Conservation (phyloP, 2,113 vertebrate genomes). For the Pholis gunnellus region DNA sequence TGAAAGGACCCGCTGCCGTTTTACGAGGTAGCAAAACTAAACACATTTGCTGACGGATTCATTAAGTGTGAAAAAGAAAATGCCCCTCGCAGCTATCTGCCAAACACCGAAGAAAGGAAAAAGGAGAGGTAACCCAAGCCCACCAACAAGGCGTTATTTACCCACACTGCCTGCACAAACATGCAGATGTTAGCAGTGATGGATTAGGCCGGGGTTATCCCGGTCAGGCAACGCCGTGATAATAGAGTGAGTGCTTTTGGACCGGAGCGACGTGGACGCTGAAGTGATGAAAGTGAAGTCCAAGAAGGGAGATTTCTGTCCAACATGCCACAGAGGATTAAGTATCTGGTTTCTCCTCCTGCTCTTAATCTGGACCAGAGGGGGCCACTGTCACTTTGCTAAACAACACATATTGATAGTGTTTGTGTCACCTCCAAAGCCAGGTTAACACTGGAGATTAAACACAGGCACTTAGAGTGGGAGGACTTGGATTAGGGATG, state of each 20-base stretch:
- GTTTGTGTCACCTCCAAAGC: slow-evolving; percentile 67
- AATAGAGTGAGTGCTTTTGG: slow-evolving; percentile 68
- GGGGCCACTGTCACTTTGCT: slow-evolving; percentile 65
- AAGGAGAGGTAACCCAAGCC: slow-evolving; percentile 70
- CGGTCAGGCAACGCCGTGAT: slow-evolving; percentile 60
- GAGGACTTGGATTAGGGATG: slow-evolving; percentile 63
- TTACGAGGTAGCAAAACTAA: slow-evolving; percentile 73
- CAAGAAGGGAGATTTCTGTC: slow-evolving; percentile 66
- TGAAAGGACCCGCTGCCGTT: slow-evolving; percentile 65
- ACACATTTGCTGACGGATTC: slow-evolving; percentile 79
- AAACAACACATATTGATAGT: slow-evolving; percentile 69
- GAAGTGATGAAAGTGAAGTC: slow-evolving; percentile 78
- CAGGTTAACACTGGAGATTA: slow-evolving; percentile 78
- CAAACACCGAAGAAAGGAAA: slow-evolving; percentile 41
- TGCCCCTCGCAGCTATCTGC: slow-evolving; percentile 65
- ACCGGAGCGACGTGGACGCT: slow-evolving; percentile 43
- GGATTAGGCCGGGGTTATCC: slow-evolving; percentile 78
- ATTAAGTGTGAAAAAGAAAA: slow-evolving; percentile 77
- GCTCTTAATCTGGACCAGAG: slow-evolving; percentile 72
- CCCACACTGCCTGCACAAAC: slow-evolving; percentile 79
- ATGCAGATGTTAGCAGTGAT: slow-evolving; percentile 77
- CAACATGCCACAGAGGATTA: slow-evolving; percentile 75
- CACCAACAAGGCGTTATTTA: slow-evolving; percentile 78
- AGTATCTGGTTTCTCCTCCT: slow-evolving; percentile 75
- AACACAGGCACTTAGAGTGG: slow-evolving; percentile 71